phyloP scores from a whole-genome alignment of 2,113 vertebrate species.

The Fregetta grallaria region DNA sequence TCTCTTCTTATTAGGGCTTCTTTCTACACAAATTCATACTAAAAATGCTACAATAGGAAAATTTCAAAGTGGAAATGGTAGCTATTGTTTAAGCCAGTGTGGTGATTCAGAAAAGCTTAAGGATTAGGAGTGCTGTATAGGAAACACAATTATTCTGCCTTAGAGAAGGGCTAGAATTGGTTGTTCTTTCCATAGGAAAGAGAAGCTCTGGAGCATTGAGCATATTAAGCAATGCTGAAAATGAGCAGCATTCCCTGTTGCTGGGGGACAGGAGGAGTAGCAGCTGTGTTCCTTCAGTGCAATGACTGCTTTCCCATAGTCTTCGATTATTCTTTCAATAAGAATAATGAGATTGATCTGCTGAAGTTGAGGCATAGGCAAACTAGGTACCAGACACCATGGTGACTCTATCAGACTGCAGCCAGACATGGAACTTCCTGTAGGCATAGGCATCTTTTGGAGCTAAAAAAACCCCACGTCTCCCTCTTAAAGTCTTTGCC shows the following conservation, averaged over 20 bases:
- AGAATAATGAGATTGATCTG: not conserved
- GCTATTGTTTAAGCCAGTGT: not conserved
- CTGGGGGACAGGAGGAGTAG: not conserved
- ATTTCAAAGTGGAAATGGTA: not conserved
- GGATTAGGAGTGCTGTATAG: not conserved
- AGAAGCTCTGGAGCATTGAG: not conserved
- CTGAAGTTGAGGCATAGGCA: not conserved
- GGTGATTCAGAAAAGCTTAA: not conserved
- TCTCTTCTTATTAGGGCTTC: not conserved
- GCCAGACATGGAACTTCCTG: not conserved
- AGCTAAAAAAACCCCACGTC: not conserved
- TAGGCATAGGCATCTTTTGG: not conserved
- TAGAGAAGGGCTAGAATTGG: not conserved
- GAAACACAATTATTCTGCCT: not conserved
- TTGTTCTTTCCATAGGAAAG: not conserved
- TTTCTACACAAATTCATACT: not conserved
- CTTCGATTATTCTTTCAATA: constrained; percentile 23
- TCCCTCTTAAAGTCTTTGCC: not conserved
- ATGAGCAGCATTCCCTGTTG: not conserved
- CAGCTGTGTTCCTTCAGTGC: not conserved
- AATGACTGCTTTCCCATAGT: not conserved
- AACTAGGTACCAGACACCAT: not conserved
- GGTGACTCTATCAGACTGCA: not conserved
- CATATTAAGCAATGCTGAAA: not conserved
- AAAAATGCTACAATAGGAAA: not conserved